These are phyloP conservation scores for Actenoides lindsayi DNA, from an alignment of 2,113 vertebrate species.

Conservation along the genomic window DNA sequence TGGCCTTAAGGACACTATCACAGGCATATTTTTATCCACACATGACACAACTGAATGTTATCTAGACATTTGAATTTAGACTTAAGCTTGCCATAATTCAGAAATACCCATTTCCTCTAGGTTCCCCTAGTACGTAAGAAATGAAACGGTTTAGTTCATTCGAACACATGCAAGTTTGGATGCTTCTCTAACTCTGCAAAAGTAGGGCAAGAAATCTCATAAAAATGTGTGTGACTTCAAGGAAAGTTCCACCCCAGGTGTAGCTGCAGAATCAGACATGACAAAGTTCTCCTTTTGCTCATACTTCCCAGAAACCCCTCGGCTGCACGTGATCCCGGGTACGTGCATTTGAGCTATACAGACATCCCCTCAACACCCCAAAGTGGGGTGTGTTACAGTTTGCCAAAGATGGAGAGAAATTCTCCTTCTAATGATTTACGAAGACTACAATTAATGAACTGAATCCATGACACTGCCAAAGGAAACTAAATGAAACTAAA, in stretches of 20 bases:
- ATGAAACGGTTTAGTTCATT: neutral
- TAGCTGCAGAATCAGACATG: neutral
- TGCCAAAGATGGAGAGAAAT: neutral
- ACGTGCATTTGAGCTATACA: neutral
- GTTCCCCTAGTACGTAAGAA: neutral
- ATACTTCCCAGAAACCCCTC: neutral
- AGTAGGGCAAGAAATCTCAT: neutral
- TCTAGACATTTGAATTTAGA: neutral
- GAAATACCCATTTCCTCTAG: neutral
- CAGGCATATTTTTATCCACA: neutral
- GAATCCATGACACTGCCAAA: neutral
- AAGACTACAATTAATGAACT: neutral
- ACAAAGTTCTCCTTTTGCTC: neutral
- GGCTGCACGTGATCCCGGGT: accelerated
- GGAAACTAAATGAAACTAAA: neutral
- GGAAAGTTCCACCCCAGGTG: neutral
- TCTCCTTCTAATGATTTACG: neutral
- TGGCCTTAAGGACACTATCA: neutral
- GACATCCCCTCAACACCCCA: neutral
- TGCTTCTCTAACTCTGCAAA: neutral
- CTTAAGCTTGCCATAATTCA: neutral
- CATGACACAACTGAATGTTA: neutral
- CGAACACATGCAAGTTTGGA: neutral
- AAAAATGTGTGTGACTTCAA: neutral
- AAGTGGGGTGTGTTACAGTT: neutral